phyloP scores from a whole-genome alignment of 2,888 invertebrate species.

The Hylaea fasciaria region DNA sequence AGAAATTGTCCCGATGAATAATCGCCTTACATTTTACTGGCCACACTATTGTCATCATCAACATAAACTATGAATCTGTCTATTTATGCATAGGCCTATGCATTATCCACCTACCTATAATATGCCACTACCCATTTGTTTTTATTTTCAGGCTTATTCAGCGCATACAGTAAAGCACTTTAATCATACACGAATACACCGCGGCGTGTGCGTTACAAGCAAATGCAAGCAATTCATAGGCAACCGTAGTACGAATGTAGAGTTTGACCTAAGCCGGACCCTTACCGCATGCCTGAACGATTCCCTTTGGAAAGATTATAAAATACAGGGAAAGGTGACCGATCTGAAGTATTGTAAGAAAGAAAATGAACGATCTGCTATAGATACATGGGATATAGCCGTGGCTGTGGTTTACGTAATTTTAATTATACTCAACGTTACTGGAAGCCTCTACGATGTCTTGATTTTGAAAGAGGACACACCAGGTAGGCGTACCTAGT shows the following conservation, averaged over 20 bases:
- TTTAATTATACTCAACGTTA: constrained; percentile 59
- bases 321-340: constrained; percentile 59
- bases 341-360: constrained; percentile 65
- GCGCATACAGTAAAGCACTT: constrained; percentile 67
- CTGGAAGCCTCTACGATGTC: constrained; percentile 69
- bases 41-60: no score
- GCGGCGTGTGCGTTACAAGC: constrained; percentile 68
- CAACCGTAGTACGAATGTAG: constrained; percentile 33
- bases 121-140: constrained; percentile 6
- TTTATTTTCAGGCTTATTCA: constrained; percentile 65
- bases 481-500: constrained; percentile 50
- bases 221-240: constrained; percentile 57
- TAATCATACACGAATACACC: constrained; percentile 73
- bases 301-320: constrained; percentile 61
- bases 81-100: no score
- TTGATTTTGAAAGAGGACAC: constrained; percentile 39
- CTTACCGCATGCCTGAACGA: constrained; percentile 71
- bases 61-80: no score
- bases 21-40: no score
- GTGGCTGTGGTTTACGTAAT: constrained; percentile 56
- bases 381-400: constrained; percentile 61
- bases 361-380: constrained; percentile 46
- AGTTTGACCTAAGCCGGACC: constrained; percentile 50
- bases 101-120: no score
- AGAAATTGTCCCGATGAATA: no score